Evolutionary conservation across 2,113 vertebrate species (phyloP), one percentile per base, ranked within the genome.

Genomic region (Poecilia latipinna): DNA sequence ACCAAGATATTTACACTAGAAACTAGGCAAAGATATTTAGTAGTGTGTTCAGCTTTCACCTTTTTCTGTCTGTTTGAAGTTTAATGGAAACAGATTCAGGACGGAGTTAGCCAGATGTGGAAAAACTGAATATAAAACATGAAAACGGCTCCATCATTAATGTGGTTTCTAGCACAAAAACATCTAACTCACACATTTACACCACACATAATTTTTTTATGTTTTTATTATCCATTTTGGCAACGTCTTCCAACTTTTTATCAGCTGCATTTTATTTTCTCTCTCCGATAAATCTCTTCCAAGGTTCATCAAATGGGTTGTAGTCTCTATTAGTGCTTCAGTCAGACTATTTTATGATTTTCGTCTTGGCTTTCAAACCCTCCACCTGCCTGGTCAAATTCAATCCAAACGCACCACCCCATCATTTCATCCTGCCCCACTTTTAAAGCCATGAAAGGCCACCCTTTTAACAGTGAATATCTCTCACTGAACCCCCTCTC

Each of bases 401-500:
- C 33, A 24, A 62, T 82, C 72, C 57, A 77, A 22, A 28, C 62
- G 63, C 67, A 22, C 37, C 0, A 69, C 74, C 62, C 17, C 48
- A 48, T 66, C 51, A 57, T 72, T 80, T 87, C 67, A 80, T 60
- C 70, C 61, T 70, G 12, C 32, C 51, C 61, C n/a, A 32, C 44
- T 65, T 72, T 77, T 82, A 44, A 77, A 85, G 57, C 81, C 77
- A n/a, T 65, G 6, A 85, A 82, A 68, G 70, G 75, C 31, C 83
- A 61, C 74, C 77, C 44, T 75, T 37, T 85, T 85, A 86, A 74
- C 80, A 80, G 79, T 35, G 76, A 73, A 82, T 77, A 82, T 88
- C 82, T 85, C 80, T 87, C 84, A 82, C 75, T 73, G 74, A 65
- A 85, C 85, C 71, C 71, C 76, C 64, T 67, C 82, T 90, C 88